Base-by-base conservation (phyloP, 2,113 vertebrate species). In the Rafetus swinhoei region DNA sequence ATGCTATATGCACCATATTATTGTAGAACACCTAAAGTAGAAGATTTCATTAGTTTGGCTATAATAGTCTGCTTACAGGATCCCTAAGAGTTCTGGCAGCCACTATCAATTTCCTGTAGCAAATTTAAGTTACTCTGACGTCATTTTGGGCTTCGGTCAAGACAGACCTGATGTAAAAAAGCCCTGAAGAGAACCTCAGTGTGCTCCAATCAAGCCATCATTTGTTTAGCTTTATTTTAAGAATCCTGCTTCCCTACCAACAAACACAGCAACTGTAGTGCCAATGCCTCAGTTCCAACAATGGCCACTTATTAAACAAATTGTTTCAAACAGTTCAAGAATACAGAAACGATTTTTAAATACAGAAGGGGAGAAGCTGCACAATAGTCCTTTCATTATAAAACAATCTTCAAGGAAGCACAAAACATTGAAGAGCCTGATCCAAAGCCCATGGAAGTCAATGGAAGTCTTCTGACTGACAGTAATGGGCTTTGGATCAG, bases 201-300 rank as follows among this genome's bases (percentile, higher is more conserved):
- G 96, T 89, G 96, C 96, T 98, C 88, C 97, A 94, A 84, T 79
- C 93, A 96, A 90, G 95, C 96, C 97, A 98, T 96, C 97, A 98
- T 98, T 96, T 97, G 57, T 89, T 94, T 89, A 88, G 79, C 65
- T 95, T 95, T 94, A 81, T 89, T 95, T 85, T 81, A 83, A 84
- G 85, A 91, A 86, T 59, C 96, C 97, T 85, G 87, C 62, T 24
- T 88, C 74, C 96, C 93, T 96, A 88, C 84, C 91, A 94, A 90
- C 92, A 93, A 93, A 79, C 97, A 85, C 92, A 92, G 69, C 93
- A 93, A 69, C 52, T 50, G 52, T 87, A 90, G 89, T 53, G 92
- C 76, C 92, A 87, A 35, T 9, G 76, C 93, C 90, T 80, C 89
- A 59, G 94, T 29, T 86, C 92, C 92, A 59, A 95, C 97, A 97